A percentile compares a stretch with the other conserved stretches of the same genome.
Evolutionary conservation across 64 coral and sea anemone species (phyloP).

Genomic region (Actinia equina): DNA sequence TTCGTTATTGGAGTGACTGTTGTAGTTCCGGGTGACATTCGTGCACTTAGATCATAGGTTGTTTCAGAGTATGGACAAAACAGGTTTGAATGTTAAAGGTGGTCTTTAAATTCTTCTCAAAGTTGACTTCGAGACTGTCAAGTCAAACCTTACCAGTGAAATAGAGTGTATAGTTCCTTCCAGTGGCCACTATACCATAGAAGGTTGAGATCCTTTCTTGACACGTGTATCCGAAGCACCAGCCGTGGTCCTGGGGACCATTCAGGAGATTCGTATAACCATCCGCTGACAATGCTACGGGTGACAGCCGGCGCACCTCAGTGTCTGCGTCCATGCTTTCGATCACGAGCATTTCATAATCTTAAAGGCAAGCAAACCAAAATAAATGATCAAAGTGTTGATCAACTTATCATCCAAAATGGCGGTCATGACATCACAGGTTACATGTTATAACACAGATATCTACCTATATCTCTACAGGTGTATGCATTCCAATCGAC

Average conservation of each 20-base stretch:
- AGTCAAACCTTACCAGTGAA: slow-evolving; percentile 36
- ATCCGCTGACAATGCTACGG: slow-evolving; percentile 63
- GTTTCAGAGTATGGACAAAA: background rate
- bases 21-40: too few relatives aligned
- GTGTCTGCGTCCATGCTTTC: slow-evolving; percentile 87
- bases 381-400: background rate
- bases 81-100: too few relatives aligned
- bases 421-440: background rate
- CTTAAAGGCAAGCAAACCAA: background rate
- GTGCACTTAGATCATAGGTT: background rate
- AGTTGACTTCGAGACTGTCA: background rate
- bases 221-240: slow-evolving; percentile 86
- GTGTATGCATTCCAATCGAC: slow-evolving; percentile 75
- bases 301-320: slow-evolving; percentile 64
- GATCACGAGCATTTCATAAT: slow-evolving; percentile 71
- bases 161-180: slow-evolving; percentile 56
- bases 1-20: too few relatives aligned
- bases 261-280: slow-evolving; percentile 75
- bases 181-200: slow-evolving; percentile 56
- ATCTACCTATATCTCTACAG: slow-evolving; percentile 47
- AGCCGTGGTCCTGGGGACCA: slow-evolving; percentile 83
- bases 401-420: background rate
- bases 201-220: slow-evolving; percentile 86
- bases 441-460: too few relatives aligned
- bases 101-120: background rate